These are phyloP conservation scores for Phania funesta DNA, from an alignment of 2,888 invertebrate species.

Conservation along the genomic window DNA sequence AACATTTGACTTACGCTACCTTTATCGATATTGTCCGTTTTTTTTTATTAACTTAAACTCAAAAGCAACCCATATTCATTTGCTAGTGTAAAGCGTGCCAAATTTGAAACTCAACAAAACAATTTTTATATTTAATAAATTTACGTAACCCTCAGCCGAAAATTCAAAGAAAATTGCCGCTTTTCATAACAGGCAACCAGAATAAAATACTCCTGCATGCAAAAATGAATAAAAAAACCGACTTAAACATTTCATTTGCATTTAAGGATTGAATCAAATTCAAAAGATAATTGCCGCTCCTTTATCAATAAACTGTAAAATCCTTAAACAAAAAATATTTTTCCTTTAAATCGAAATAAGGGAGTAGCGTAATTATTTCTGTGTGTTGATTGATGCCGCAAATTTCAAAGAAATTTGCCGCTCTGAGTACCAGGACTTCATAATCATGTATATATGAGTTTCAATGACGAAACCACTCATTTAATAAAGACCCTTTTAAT, in stretches of 20 bases:
- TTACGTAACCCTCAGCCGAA: too few species aligned
- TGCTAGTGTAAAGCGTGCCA: slow-evolving; percentile 16
- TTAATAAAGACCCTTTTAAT: neutral
- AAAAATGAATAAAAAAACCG: neutral
- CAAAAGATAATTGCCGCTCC: slow-evolving; percentile 1
- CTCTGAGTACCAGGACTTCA: slow-evolving; percentile 49
- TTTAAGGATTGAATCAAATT: neutral
- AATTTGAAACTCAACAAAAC: neutral
- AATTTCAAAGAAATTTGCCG: slow-evolving; percentile 56
- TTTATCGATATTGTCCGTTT: too few species aligned
- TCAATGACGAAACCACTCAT: neutral
- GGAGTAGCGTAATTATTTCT: slow-evolving; percentile 24
- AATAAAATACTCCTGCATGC: neutral
- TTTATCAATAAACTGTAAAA: neutral
- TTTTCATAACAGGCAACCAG: slow-evolving; percentile 44
- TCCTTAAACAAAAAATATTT: neutral
- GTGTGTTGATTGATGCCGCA: neutral
- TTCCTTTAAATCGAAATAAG: slow-evolving; percentile 20
- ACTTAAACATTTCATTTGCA: slow-evolving; percentile 29
- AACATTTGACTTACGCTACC: neutral
- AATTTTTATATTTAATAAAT: neutral
- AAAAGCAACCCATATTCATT: too few species aligned
- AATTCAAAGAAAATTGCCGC: slow-evolving; percentile 65
- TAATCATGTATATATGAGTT: neutral
- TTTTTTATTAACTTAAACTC: too few species aligned